Conservation (phyloP, 2,888 invertebrate species). For the Epinotia demarniana region DNA sequence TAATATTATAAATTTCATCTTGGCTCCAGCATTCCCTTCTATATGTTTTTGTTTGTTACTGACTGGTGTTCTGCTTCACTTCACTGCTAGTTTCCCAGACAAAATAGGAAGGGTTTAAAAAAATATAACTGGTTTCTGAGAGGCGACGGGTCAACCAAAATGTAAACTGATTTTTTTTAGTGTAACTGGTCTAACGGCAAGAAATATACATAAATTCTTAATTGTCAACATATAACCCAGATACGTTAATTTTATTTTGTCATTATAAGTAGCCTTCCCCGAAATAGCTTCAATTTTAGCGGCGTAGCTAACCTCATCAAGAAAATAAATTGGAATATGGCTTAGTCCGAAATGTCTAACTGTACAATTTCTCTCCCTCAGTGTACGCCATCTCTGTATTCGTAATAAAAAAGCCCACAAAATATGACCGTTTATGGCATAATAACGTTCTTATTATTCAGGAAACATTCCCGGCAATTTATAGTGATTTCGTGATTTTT, state of each 20-base stretch:
- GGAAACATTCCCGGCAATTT: conserved; percentile 38
- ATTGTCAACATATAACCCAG: too few species aligned
- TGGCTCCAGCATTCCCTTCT: conserved; percentile 6
- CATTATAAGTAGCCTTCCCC: not conserved
- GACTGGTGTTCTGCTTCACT: not conserved
- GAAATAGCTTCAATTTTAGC: conserved; percentile 8
- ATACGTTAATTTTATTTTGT: not conserved
- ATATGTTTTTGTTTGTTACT: not conserved
- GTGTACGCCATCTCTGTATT: conserved; percentile 46
- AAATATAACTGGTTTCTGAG: not conserved
- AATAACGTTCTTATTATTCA: conserved; percentile 57
- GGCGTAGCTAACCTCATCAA: conserved; percentile 31
- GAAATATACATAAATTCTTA: too few species aligned
- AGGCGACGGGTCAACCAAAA: not conserved
- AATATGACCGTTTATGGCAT: conserved; percentile 54
- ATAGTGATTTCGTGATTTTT: conserved; percentile 44
- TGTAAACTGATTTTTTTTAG: not conserved
- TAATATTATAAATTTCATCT: conserved; percentile 4
- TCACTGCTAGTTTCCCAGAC: not conserved
- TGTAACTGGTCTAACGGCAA: too few species aligned
- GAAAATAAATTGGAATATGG: conserved; percentile 41
- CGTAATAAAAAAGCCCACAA: conserved; percentile 53
- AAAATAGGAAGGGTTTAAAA: too few species aligned
- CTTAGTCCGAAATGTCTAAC: conserved; percentile 34
- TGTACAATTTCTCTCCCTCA: conserved; percentile 20